Conservation (phyloP, 2,888 invertebrate species). For the Neocrepidodera transversa region DNA sequence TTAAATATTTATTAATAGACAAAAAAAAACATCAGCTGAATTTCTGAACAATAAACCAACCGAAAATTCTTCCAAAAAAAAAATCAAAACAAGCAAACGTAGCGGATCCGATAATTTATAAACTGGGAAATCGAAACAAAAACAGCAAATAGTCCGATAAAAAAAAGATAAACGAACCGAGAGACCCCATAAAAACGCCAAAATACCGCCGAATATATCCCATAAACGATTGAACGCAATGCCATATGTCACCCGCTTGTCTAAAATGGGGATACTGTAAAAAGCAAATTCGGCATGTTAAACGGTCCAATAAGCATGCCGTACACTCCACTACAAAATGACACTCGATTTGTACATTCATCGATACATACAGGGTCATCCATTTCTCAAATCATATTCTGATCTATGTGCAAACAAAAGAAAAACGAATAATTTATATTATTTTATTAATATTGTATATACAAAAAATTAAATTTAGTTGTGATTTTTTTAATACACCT, state of each 20-base stretch:
- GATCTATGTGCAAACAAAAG: too few relatives aligned
- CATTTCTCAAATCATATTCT: too few relatives aligned
- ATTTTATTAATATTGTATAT: too few relatives aligned
- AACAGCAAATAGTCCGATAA: constrained; percentile 28
- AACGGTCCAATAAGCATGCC: constrained; percentile 54
- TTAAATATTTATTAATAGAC: too few relatives aligned
- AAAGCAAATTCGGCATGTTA: constrained; percentile 55
- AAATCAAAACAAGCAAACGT: background rate
- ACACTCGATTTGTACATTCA: constrained; percentile 46
- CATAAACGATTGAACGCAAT: constrained; percentile 31
- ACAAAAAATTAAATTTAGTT: too few relatives aligned
- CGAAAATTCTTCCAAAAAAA: background rate
- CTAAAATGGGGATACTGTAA: constrained; percentile 45
- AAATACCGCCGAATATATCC: constrained; percentile 33
- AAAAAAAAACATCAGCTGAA: too few relatives aligned
- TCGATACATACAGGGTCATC: constrained; percentile 33
- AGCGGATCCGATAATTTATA: constrained; percentile 18
- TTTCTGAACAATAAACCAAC: constrained; percentile 9
- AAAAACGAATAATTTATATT: too few relatives aligned
- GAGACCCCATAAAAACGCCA: constrained; percentile 34
- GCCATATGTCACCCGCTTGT: constrained; percentile 33
- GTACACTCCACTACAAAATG: constrained; percentile 39
- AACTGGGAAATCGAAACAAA: constrained; percentile 23
- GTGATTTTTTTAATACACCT: too few relatives aligned
- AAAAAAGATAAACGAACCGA: constrained; percentile 27